A percentile compares a stretch with the other conserved stretches of the same genome.
Conservation (phyloP, 2,888 invertebrate genomes). For the Eurytoma adleriae region DNA sequence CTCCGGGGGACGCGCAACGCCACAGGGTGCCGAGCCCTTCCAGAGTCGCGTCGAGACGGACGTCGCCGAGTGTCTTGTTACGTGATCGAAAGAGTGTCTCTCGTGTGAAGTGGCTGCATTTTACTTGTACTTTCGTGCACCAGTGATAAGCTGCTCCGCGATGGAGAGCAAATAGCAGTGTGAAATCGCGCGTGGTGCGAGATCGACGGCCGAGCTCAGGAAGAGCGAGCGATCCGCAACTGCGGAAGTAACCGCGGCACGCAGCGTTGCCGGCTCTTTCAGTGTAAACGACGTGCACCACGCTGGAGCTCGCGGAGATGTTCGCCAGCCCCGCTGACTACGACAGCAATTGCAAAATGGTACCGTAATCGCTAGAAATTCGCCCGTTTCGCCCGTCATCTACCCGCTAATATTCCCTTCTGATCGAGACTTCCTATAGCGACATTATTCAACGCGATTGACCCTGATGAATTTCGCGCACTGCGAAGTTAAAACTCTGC, state of each 20-base stretch:
- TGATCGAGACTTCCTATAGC: no score
- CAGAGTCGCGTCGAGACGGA: conserved; percentile 4
- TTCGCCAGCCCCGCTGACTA: conserved; percentile 68
- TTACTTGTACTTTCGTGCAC: no score
- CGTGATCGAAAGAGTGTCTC: neutral
- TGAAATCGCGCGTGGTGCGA: neutral
- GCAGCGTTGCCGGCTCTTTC: conserved; percentile 23
- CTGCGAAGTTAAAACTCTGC: no score
- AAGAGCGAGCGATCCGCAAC: neutral
- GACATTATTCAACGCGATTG: no score
- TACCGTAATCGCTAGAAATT: conserved; percentile 49
- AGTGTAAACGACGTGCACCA: neutral
- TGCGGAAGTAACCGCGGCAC: neutral
- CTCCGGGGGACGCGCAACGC: neutral
- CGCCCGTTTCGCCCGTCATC: no score
- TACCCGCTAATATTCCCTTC: no score
- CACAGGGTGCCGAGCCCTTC: neutral
- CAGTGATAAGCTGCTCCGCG: neutral
- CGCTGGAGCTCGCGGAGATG: conserved; percentile 59
- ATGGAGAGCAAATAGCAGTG: conserved; percentile 6
- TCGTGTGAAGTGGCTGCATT: no score
- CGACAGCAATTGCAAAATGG: conserved; percentile 66
- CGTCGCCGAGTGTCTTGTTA: neutral
- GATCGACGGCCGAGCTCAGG: neutral
- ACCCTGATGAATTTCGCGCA: no score